phyloP scores from a whole-genome alignment of 2,113 vertebrate genomes.

The Ancistrus triradiatus region DNA sequence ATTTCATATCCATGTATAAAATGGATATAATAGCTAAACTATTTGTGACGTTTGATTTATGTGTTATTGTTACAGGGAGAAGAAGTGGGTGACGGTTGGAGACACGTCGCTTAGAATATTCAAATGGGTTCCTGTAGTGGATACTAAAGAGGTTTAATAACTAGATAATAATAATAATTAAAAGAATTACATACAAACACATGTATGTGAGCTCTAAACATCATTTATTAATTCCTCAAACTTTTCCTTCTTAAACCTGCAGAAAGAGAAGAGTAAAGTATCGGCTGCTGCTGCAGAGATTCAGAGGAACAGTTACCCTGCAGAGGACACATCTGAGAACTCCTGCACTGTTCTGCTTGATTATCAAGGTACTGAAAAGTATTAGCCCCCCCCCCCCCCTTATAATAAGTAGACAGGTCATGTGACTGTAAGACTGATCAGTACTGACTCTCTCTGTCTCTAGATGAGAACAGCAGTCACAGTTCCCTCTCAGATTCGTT shows the following conservation, averaged over 20 bases:
- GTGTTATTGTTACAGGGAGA: slow-evolving; percentile 73
- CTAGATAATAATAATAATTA: too few relatives aligned
- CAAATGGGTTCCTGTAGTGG: slow-evolving; percentile 86
- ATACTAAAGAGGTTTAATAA: slow-evolving; percentile 85
- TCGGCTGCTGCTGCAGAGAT: slow-evolving; percentile 56
- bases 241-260: too few relatives aligned
- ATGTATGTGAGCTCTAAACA: too few relatives aligned
- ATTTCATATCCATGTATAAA: too few relatives aligned
- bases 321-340: slow-evolving; percentile 66
- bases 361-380: slow-evolving; percentile 74
- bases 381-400: too few relatives aligned
- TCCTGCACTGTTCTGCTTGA: slow-evolving; percentile 79
- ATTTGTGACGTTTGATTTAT: too few relatives aligned
- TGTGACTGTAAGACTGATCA: too few relatives aligned
- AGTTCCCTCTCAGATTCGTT: slow-evolving; percentile 82
- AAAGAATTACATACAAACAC: too few relatives aligned
- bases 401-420: too few relatives aligned
- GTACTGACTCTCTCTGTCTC: slow-evolving; percentile 4
- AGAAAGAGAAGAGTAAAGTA: slow-evolving; percentile 79
- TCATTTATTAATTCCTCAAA: too few relatives aligned
- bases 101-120: slow-evolving; percentile 86
- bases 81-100: slow-evolving; percentile 88
- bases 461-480: slow-evolving; percentile 90
- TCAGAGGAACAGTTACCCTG: slow-evolving; percentile 72
- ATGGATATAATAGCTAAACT: too few relatives aligned